These are phyloP conservation scores for Phalacrocorax brasilianus DNA, from an alignment of 2,113 vertebrate species.

Conservation along the genomic window DNA sequence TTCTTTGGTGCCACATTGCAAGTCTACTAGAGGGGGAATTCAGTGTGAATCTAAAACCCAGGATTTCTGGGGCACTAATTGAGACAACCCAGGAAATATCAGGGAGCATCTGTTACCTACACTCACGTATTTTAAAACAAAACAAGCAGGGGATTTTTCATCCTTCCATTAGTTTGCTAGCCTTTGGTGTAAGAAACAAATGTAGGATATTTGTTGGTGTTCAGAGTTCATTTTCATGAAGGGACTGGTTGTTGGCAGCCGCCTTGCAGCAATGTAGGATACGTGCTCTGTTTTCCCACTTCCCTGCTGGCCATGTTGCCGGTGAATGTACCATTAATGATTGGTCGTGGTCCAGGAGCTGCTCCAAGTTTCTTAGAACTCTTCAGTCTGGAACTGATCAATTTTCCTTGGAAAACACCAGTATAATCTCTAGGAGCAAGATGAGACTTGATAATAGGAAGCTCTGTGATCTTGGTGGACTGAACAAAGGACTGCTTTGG, in stretches of 20 bases:
- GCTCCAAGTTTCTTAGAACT: not conserved
- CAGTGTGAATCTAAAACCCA: not conserved
- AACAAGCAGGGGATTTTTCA: not conserved
- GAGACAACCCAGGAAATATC: not conserved
- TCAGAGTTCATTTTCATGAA: not conserved
- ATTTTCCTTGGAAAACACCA: not conserved
- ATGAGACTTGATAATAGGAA: not conserved
- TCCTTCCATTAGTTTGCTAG: not conserved
- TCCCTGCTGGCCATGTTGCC: not conserved
- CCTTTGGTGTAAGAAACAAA: not conserved
- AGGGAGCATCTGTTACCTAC: not conserved
- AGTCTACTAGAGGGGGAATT: not conserved
- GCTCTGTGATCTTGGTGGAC: not conserved
- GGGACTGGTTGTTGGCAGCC: rapidly evolving
- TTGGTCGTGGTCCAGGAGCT: rapidly evolving
- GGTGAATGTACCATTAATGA: not conserved
- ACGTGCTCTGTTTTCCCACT: not conserved
- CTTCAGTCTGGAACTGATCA: not conserved
- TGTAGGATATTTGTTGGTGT: not conserved
- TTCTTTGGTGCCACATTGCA: slow-evolving; percentile 11
- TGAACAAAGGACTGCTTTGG: not conserved
- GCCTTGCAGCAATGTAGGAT: rapidly evolving
- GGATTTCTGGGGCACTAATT: not conserved
- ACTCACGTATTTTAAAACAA: not conserved
- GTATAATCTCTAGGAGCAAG: not conserved